A percentile compares a stretch with the other conserved stretches of the same genome.
These are phyloP conservation scores for Leptopilina drosophilae DNA, from an alignment of 2,888 invertebrate genomes.

Conservation along the genomic window DNA sequence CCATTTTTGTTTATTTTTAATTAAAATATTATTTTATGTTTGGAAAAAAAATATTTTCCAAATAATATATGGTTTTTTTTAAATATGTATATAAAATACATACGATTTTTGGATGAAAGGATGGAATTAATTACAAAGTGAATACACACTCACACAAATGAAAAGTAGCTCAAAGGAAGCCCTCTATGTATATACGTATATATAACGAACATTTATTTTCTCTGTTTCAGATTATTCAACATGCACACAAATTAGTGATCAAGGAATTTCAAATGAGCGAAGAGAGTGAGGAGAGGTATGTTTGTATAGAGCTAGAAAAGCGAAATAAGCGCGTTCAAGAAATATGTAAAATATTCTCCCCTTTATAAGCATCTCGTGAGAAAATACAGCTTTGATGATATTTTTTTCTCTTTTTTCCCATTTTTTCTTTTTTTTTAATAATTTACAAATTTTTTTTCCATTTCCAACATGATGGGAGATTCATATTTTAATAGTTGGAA, in stretches of 20 bases:
- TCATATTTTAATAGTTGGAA: no score
- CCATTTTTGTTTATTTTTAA: no score
- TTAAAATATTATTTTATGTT: no score
- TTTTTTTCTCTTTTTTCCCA: background rate
- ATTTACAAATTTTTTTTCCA: no score
- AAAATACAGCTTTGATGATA: background rate
- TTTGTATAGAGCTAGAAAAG: conserved; percentile 5
- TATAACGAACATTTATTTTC: background rate
- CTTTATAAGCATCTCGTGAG: background rate
- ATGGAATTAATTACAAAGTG: no score
- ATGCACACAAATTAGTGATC: conserved; percentile 35
- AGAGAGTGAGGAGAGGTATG: conserved; percentile 35
- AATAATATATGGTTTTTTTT: no score
- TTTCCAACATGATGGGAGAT: no score
- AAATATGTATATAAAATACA: no score
- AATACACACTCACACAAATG: no score
- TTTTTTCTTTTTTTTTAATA: background rate
- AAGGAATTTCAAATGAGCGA: conserved; percentile 25
- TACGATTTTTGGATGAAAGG: no score
- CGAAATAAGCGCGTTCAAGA: background rate
- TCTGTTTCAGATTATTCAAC: conserved; percentile 19
- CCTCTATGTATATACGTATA: background rate
- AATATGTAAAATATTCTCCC: background rate
- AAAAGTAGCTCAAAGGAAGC: background rate
- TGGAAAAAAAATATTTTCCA: no score